phyloP scores from a whole-genome alignment of 2,888 invertebrate genomes.

The Leucophora obtusa region DNA sequence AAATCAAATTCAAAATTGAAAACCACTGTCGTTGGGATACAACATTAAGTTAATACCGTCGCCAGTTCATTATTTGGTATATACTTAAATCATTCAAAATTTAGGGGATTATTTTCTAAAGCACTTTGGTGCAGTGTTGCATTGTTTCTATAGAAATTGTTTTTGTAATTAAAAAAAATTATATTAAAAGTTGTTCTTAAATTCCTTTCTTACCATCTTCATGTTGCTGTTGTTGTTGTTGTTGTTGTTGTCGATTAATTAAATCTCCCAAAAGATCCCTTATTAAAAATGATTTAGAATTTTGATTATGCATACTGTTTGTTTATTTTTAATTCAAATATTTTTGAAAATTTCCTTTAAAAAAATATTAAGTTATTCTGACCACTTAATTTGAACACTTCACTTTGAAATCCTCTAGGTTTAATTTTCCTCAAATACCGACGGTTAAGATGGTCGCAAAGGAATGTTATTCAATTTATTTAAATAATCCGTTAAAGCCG shows the following conservation, averaged over 20 bases:
- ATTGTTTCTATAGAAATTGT: too few species aligned
- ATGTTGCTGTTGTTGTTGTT: constrained; percentile 53
- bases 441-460: constrained; percentile 7
- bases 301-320: constrained; percentile 80
- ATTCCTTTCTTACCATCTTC: constrained; percentile 52
- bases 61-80: neutral
- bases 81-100: too few species aligned
- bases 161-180: too few species aligned
- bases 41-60: neutral
- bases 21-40: neutral
- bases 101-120: too few species aligned
- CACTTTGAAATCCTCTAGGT: neutral
- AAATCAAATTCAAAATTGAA: too few species aligned
- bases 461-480: neutral
- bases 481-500: constrained; percentile 19
- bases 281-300: constrained; percentile 89
- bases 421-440: constrained; percentile 28
- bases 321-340: neutral
- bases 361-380: neutral
- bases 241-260: constrained; percentile 75
- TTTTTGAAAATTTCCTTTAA: neutral
- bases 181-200: too few species aligned
- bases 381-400: constrained; percentile 5
- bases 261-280: constrained; percentile 89
- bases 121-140: too few species aligned